Percentiles rank a stretch among this genome's conserved stretches.
Conservation (phyloP, 53 echinoderm and acorn worm genomes). For the Crossaster papposus region DNA sequence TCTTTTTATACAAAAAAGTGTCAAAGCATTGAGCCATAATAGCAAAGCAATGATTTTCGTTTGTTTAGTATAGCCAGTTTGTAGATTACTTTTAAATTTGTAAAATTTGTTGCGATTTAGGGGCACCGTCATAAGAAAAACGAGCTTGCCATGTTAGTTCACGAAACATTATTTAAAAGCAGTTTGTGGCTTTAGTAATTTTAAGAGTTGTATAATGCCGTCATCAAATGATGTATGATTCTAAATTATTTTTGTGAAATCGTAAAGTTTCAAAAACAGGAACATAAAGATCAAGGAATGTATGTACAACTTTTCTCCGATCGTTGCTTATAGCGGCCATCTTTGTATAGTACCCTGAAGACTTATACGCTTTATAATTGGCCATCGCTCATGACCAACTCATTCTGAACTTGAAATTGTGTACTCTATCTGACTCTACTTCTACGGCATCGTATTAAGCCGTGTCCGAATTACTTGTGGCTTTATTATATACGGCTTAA, state of each 20-base stretch:
- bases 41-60: background rate
- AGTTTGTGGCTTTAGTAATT: background rate
- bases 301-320: background rate
- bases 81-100: background rate
- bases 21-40: background rate
- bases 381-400: too few species aligned
- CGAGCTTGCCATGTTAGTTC: conserved; percentile 41
- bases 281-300: background rate
- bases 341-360: background rate
- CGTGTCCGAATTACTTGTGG: too few species aligned
- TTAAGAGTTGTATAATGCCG: conserved; percentile 18
- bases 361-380: background rate
- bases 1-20: conserved; percentile 7
- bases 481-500: too few species aligned
- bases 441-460: too few species aligned
- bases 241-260: background rate
- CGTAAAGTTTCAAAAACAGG: background rate
- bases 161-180: background rate
- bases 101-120: background rate
- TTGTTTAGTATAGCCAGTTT: background rate
- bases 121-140: background rate
- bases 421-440: too few species aligned
- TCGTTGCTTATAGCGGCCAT: background rate
- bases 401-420: too few species aligned
- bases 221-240: conserved; percentile 48